Conservation (phyloP, 2,888 invertebrate species). For the Phaedon cochleariae region DNA sequence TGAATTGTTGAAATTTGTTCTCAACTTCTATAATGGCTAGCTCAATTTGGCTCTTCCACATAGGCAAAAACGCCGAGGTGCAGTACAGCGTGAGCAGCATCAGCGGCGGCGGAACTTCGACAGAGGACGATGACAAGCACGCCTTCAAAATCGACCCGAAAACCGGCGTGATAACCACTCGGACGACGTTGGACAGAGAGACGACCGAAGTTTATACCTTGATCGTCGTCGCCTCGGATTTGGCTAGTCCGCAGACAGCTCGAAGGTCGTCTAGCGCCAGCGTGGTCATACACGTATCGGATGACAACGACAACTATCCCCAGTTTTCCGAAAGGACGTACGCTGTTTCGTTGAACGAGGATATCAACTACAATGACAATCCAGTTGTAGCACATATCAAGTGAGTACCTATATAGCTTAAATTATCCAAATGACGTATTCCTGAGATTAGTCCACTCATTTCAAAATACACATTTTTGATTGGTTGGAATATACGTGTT, state of each 20-base stretch:
- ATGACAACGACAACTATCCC: constrained; percentile 94
- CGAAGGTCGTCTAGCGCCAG: constrained; percentile 83
- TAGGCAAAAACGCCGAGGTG: constrained; percentile 88
- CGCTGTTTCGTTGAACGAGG: constrained; percentile 87
- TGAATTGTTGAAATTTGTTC: too few relatives aligned
- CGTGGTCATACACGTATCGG: constrained; percentile 81
- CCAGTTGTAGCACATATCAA: constrained; percentile 83
- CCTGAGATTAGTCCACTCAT: too few relatives aligned
- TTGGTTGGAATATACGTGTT: too few relatives aligned
- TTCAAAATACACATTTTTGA: too few relatives aligned
- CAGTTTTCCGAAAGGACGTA: constrained; percentile 92
- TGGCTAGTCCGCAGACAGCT: constrained; percentile 80
- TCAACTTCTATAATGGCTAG: too few relatives aligned
- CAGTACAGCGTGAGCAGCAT: constrained; percentile 78
- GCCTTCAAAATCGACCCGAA: constrained; percentile 87
- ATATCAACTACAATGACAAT: constrained; percentile 83
- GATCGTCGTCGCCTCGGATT: constrained; percentile 85
- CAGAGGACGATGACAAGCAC: constrained; percentile 72
- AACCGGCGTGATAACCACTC: constrained; percentile 86
- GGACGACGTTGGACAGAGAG: constrained; percentile 86
- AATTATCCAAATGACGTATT: too few relatives aligned
- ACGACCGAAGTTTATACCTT: constrained; percentile 84
- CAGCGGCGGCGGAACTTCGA: constrained; percentile 69
- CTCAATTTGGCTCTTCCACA: too few relatives aligned
- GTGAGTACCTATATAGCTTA: constrained; percentile 59